These are phyloP conservation scores for Lithophane ornitopus DNA, from an alignment of 2,888 invertebrate species.

Conservation along the genomic window DNA sequence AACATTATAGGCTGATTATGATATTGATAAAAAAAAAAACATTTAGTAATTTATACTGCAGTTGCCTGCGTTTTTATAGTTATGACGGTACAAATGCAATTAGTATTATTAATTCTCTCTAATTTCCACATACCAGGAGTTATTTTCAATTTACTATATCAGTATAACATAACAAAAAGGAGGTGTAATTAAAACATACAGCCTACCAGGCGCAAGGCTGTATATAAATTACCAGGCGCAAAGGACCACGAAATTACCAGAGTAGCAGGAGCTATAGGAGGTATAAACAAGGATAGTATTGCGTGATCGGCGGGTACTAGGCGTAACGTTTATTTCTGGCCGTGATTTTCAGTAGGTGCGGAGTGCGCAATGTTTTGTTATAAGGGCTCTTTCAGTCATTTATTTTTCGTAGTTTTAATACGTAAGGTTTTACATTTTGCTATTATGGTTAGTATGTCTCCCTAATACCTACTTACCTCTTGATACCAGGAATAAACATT, in stretches of 20 bases:
- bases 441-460: not conserved
- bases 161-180: constrained; percentile 39
- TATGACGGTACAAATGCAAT: not conserved
- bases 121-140: constrained; percentile 36
- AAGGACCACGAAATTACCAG: constrained; percentile 58
- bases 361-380: constrained; percentile 42
- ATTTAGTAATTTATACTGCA: too few relatives aligned
- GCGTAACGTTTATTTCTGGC: constrained; percentile 59
- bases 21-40: not conserved
- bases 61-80: not conserved
- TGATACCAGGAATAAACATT: not conserved
- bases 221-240: constrained; percentile 64
- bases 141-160: constrained; percentile 39
- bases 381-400: constrained; percentile 42
- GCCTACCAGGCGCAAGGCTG: constrained; percentile 46
- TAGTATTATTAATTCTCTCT: not conserved
- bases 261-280: constrained; percentile 53
- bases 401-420: constrained; percentile 20
- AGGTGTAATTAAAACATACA: constrained; percentile 36
- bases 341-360: constrained; percentile 59
- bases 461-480: not conserved
- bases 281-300: constrained; percentile 62
- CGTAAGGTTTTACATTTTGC: not conserved
- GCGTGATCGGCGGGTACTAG: constrained; percentile 60
- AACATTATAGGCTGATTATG: too few relatives aligned